Base-by-base conservation (phyloP, 2,888 invertebrate species). In the Patella ulyssiponensis region DNA sequence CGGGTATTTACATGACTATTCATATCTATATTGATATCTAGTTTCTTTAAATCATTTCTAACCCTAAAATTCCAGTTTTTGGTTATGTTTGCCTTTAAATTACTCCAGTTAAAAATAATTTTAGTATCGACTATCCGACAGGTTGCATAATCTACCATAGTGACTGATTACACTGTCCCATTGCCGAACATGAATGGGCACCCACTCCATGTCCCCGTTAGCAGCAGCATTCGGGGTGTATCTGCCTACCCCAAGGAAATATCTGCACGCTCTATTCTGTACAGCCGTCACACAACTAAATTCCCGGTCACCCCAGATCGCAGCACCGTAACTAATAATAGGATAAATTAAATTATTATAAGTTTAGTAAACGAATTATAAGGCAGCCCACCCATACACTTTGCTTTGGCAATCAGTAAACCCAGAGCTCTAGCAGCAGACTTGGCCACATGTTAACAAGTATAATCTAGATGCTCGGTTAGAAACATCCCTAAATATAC, bases 171-270 rank as follows among this genome's bases (percentile, higher is more conserved):
- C 58, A 71, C 71, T 20, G 7, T 20, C 27, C 70, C 23, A 11
- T 72, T 52, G 17, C 54, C 54, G 71, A 74, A 77, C 17, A 44
- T 71, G 54, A 74, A 58, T 44, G 76, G 76, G 12, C 76, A 71
- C 27, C 56, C 51, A 20, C 69, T 33, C 20, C 56, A 76, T 52
- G 52, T 33, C 58, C 70, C 71, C 15, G 70, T 73, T 1, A 64
- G 71, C 7, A 27, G 44, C 75, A 76, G 76, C 14, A 69, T 76
- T 76, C 2, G 76, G 76, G 3, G 74, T 76, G 9, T 56, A 56
- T 76, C 76, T 79, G 15, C 74, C 51, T 2, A 76, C 79, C 20
- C 76, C 79, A 7, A 79, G 64, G 33, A 71, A 79, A 15, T 71
- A 71, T n/a, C 72, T 54, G 17, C 27, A 33, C 1, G 76, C 76